Conservation (phyloP, 92 coral and sea anemone species). For the Bergia sp. region DNA sequence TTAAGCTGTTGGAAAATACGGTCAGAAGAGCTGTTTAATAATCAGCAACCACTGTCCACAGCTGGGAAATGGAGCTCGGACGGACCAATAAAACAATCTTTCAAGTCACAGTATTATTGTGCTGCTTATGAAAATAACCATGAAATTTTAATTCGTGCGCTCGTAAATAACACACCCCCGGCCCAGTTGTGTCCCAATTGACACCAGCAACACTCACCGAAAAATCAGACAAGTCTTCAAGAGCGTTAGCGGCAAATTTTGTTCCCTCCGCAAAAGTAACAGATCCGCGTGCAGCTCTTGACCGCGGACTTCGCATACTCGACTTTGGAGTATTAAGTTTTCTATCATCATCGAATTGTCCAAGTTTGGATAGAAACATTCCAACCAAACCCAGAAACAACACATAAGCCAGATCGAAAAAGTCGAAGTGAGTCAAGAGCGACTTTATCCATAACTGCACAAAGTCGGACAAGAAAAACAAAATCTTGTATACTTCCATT, state of each 20-base stretch:
- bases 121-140: not conserved
- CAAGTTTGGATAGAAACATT: slow-evolving; percentile 48
- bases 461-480: slow-evolving; percentile 24
- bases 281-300: slow-evolving; percentile 51
- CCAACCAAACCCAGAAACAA: slow-evolving; percentile 74
- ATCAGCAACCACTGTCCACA: not conserved
- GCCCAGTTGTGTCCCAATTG: not conserved
- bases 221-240: slow-evolving; percentile 47
- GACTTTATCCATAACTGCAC: slow-evolving; percentile 25
- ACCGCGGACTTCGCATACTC: slow-evolving; percentile 29
- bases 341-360: not conserved
- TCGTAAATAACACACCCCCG: not conserved
- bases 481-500: slow-evolving; percentile 11
- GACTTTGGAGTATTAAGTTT: slow-evolving; percentile 26
- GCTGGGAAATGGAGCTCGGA: not conserved
- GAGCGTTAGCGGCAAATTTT: slow-evolving; percentile 57
- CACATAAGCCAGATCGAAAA: slow-evolving; percentile 55
- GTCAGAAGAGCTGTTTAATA: not conserved
- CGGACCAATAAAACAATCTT: not conserved
- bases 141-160: slow-evolving; percentile 7
- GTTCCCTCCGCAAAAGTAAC: slow-evolving; percentile 88
- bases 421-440: slow-evolving; percentile 56
- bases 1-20: slow-evolving; percentile 52
- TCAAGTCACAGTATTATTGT: not conserved
- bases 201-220: slow-evolving; percentile 58